phyloP scores from a whole-genome alignment of 2,888 invertebrate genomes.

The Achlya flavicornis region DNA sequence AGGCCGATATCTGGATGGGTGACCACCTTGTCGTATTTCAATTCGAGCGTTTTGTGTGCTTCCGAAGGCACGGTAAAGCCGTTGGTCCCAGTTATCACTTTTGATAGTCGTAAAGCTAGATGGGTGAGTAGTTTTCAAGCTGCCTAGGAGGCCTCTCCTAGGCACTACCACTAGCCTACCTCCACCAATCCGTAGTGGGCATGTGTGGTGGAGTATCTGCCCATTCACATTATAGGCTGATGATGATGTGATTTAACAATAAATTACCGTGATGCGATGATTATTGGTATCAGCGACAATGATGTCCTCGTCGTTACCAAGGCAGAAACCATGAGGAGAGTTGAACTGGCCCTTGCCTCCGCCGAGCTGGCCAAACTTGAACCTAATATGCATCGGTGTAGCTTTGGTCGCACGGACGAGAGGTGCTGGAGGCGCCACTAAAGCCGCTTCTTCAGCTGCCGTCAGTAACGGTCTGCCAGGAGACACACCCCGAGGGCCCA shows the following conservation, averaged over 20 bases:
- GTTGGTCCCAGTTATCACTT: no score
- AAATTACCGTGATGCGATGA: constrained; percentile 93
- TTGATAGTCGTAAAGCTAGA: no score
- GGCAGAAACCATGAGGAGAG: constrained; percentile 98
- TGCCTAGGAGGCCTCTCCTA: no score
- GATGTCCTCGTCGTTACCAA: constrained; percentile 97
- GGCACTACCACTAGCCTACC: no score
- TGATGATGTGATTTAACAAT: neutral
- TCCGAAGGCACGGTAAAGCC: no score
- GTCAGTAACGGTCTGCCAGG: constrained; percentile 74
- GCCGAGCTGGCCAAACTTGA: constrained; percentile 97
- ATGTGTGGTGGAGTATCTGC: no score
- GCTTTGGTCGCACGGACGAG: constrained; percentile 88
- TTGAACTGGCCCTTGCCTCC: constrained; percentile 97
- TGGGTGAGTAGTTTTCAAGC: no score
- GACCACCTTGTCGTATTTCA: no score
- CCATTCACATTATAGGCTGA: no score
- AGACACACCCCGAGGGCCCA: constrained; percentile 80
- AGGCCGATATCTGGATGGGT: no score
- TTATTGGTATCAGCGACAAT: constrained; percentile 98
- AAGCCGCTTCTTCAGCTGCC: constrained; percentile 73
- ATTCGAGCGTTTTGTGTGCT: no score
- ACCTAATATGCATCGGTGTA: constrained; percentile 93
- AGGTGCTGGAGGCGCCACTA: constrained; percentile 78
- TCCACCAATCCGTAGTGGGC: no score